These are phyloP conservation scores for Synanthedon vespiformis DNA, from an alignment of 2,888 invertebrate genomes.

Conservation along the genomic window DNA sequence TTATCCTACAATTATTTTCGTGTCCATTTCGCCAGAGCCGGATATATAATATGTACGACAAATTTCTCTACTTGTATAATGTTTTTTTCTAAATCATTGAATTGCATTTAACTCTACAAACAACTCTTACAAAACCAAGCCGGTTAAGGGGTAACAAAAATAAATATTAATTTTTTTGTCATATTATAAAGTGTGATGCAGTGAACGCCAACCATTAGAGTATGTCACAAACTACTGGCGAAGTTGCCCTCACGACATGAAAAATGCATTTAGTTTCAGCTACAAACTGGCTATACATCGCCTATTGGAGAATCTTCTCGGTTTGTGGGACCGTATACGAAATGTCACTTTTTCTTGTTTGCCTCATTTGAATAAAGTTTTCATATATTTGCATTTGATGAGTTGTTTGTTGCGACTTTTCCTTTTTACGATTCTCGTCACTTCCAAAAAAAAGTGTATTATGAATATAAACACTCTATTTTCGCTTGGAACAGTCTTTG, in stretches of 20 bases:
- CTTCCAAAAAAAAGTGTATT: not conserved
- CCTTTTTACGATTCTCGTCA: not conserved
- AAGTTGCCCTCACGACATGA: conserved; percentile 57
- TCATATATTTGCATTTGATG: conserved; percentile 2
- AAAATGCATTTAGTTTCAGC: conserved; percentile 59
- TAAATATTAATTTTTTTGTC: too few relatives aligned
- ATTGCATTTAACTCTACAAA: too few relatives aligned
- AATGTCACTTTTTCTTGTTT: conserved; percentile 6
- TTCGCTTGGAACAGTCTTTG: too few relatives aligned
- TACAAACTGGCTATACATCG: conserved; percentile 18
- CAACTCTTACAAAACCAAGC: too few relatives aligned
- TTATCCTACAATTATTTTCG: too few relatives aligned
- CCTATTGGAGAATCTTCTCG: conserved; percentile 10
- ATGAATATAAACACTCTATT: too few relatives aligned
- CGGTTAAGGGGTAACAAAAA: too few relatives aligned
- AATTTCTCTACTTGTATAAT: too few relatives aligned
- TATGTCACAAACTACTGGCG: conserved; percentile 27
- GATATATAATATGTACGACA: too few relatives aligned
- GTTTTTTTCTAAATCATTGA: too few relatives aligned
- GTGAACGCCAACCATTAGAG: conserved; percentile 21
- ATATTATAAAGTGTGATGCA: conserved; percentile 5
- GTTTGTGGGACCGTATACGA: conserved; percentile 5
- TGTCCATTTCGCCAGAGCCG: too few relatives aligned
- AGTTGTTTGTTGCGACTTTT: not conserved
- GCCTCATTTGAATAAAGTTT: conserved; percentile 9